Conservation (phyloP, 2,797 vertebrate species). For the Psittacula echo region DNA sequence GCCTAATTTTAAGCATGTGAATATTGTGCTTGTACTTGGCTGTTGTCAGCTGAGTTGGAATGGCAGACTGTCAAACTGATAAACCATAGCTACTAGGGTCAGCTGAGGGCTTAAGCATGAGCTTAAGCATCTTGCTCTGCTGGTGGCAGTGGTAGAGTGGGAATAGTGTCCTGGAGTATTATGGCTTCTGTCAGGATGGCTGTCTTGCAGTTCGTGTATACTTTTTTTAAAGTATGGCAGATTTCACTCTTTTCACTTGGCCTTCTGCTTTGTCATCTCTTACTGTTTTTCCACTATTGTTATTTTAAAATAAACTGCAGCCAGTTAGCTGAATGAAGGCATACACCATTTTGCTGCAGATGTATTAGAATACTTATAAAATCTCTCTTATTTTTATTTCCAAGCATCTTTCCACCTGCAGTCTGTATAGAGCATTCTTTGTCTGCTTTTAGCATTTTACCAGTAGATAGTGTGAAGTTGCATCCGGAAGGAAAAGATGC, state of each 20-base stretch:
- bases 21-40: slow-evolving; percentile 8
- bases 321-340: background rate
- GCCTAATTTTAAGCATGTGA: slow-evolving; percentile 48
- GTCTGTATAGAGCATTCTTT: background rate
- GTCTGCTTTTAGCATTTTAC: background rate
- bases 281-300: background rate
- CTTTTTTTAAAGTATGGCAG: background rate
- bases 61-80: slow-evolving; percentile 38
- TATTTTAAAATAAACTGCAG: background rate
- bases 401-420: background rate
- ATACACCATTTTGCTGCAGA: background rate
- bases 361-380: background rate
- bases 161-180: background rate
- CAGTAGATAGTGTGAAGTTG: background rate
- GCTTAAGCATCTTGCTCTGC: background rate
- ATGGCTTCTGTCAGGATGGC: background rate
- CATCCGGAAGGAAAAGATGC: background rate
- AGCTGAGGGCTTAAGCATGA: slow-evolving; percentile 16
- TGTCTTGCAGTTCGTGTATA: background rate
- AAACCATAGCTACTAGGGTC: slow-evolving; percentile 7
- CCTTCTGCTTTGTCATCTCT: background rate
- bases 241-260: background rate
- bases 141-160: background rate
- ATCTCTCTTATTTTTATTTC: background rate
- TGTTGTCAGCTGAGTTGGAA: slow-evolving; percentile 43